Conservation (phyloP, 2,888 invertebrate genomes). For the Nowickia ferox region DNA sequence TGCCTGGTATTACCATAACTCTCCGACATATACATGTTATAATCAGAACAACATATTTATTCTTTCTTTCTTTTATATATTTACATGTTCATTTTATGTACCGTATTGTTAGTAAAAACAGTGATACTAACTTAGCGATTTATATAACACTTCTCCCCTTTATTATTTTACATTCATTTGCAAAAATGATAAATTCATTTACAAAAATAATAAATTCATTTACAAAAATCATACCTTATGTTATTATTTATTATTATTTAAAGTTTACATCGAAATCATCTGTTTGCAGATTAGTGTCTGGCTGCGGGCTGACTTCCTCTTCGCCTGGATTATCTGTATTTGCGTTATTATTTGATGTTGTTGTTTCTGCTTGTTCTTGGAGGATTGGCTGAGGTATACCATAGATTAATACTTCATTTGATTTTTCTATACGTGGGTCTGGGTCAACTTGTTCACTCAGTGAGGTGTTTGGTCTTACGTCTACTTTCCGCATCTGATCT, state of each 20-base stretch:
- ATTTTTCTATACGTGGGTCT: neutral
- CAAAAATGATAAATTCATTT: too few relatives aligned
- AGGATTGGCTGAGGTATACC: conserved; percentile 8
- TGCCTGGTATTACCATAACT: too few relatives aligned
- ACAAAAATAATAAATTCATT: neutral
- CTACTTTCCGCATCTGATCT: conserved; percentile 32
- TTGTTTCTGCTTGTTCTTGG: conserved; percentile 5
- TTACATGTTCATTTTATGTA: neutral
- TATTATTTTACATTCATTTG: neutral
- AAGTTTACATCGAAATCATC: neutral
- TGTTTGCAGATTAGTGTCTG: neutral
- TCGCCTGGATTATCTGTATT: neutral
- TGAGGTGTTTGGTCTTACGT: neutral
- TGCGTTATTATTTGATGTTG: neutral
- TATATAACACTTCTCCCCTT: neutral
- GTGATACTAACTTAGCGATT: neutral
- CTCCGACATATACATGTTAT: too few relatives aligned
- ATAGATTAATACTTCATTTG: neutral
- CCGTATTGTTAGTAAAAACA: neutral
- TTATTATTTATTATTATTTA: neutral
- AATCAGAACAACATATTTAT: too few relatives aligned
- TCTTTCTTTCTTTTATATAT: too few relatives aligned
- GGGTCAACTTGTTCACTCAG: neutral
- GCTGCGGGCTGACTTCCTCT: neutral
- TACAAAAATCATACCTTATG: neutral